Evolutionary conservation across 2,797 vertebrate genomes (phyloP).

Genomic region (Gymnodraco acuticeps): DNA sequence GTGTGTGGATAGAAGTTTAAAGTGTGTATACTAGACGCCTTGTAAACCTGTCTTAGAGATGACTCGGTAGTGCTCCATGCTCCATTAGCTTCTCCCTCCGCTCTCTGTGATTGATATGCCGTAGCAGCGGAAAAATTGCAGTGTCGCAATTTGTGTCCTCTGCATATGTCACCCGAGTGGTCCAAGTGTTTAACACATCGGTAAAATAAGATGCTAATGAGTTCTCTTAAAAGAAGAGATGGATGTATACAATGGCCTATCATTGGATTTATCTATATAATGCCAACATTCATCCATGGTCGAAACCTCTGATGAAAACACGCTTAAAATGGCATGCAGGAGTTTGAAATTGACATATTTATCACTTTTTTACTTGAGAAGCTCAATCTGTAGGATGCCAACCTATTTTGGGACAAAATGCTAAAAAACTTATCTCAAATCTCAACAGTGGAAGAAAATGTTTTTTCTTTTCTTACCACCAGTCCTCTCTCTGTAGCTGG

Average conservation of each 20-base stretch:
- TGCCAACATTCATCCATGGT: background rate
- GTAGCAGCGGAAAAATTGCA: constrained; percentile 57
- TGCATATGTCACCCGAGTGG: constrained; percentile 48
- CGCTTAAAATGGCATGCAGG: background rate
- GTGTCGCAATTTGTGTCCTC: constrained; percentile 55
- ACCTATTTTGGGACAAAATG: background rate
- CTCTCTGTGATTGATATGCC: constrained; percentile 63
- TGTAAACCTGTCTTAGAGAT: constrained; percentile 59
- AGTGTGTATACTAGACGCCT: constrained; percentile 55
- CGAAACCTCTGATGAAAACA: background rate
- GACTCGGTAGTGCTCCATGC: constrained; percentile 48
- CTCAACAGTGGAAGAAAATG: background rate
- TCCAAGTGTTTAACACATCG: constrained; percentile 28
- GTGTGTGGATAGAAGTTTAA: constrained; percentile 46
- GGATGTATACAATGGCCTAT: background rate
- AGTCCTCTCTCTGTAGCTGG: background rate
- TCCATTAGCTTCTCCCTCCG: constrained; percentile 54
- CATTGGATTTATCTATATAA: background rate
- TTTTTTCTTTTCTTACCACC: background rate
- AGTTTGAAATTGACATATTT: background rate
- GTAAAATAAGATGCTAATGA: constrained; percentile 46
- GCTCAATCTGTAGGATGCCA: background rate
- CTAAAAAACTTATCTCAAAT: background rate
- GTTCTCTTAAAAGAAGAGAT: constrained; percentile 15
- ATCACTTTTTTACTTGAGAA: background rate